Evolutionary conservation across 92 coral and sea anemone genomes (phyloP).

Genomic region (Virgularia gustaviana): DNA sequence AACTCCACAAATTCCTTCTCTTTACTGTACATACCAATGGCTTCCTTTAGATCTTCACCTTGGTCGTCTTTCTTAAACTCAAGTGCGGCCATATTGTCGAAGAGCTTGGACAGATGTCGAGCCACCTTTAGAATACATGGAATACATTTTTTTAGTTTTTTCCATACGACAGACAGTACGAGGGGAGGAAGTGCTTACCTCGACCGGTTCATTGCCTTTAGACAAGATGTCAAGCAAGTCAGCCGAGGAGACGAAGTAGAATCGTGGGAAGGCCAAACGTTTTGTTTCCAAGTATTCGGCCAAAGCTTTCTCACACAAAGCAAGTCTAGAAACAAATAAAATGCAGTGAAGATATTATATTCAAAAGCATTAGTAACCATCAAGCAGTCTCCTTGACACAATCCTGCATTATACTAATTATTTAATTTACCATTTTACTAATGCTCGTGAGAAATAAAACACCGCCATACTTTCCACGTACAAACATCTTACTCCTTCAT

Average conservation of each 20-base stretch:
- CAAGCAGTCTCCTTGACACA: too few relatives aligned
- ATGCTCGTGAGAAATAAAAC: too few relatives aligned
- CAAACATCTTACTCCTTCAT: too few relatives aligned
- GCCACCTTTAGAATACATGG: constrained; percentile 52
- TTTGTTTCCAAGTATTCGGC: constrained; percentile 98
- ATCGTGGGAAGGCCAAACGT: constrained; percentile 96
- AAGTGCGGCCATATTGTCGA: constrained; percentile 94
- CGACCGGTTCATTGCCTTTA: constrained; percentile 89
- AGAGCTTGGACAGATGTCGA: constrained; percentile 94
- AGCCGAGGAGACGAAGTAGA: constrained; percentile 95
- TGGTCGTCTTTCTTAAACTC: constrained; percentile 77
- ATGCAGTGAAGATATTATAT: neutral
- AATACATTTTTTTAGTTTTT: neutral
- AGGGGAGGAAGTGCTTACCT: constrained; percentile 55
- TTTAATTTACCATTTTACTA: too few relatives aligned
- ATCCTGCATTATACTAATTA: too few relatives aligned
- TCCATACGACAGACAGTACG: neutral
- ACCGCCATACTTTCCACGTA: too few relatives aligned
- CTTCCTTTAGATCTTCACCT: constrained; percentile 77
- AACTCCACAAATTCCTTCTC: constrained; percentile 93
- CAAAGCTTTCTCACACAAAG: constrained; percentile 94
- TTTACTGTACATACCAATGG: constrained; percentile 90
- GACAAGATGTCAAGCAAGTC: constrained; percentile 92
- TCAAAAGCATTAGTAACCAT: too few relatives aligned
- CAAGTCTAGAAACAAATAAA: constrained; percentile 49